These are phyloP conservation scores for Argopecten irradians DNA, from an alignment of 1,140 invertebrate genomes.

Conservation along the genomic window DNA sequence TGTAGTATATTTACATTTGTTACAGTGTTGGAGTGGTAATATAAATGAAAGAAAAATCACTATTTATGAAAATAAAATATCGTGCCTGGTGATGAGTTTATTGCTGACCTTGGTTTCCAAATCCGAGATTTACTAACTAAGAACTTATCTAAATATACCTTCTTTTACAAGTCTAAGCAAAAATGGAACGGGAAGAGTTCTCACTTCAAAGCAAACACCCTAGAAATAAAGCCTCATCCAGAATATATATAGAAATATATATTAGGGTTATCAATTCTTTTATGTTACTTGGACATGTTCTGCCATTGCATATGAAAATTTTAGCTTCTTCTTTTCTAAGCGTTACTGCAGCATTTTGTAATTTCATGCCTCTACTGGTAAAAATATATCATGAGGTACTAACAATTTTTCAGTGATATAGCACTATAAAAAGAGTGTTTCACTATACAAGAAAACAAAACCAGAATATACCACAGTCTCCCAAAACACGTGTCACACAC, in stretches of 20 bases:
- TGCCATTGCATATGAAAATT: conserved; percentile 14
- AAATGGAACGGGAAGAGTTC: conserved; percentile 24
- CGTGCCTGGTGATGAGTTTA: conserved; percentile 16
- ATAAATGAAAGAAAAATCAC: conserved; percentile 35
- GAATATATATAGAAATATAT: conserved; percentile 40
- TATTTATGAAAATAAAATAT: conserved; percentile 23
- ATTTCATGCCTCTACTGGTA: conserved; percentile 19
- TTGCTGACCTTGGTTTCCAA: conserved; percentile 36
- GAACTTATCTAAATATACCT: conserved; percentile 33
- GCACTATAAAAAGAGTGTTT: no score
- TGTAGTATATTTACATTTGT: conserved; percentile 25
- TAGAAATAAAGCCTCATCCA: conserved; percentile 26
- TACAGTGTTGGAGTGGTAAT: conserved; percentile 30
- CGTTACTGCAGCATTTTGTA: neutral
- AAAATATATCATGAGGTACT: neutral
- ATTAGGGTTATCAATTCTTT: conserved; percentile 32
- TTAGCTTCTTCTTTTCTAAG: conserved; percentile 27
- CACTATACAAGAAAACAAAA: no score
- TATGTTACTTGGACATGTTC: conserved; percentile 25
- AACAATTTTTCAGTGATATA: no score
- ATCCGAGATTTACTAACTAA: conserved; percentile 31
- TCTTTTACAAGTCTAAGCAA: conserved; percentile 15
- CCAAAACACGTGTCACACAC: no score
- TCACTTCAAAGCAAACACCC: conserved; percentile 34
- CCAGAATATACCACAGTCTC: no score